Conservation (phyloP, 2,888 invertebrate genomes). For the Euclidia mi region DNA sequence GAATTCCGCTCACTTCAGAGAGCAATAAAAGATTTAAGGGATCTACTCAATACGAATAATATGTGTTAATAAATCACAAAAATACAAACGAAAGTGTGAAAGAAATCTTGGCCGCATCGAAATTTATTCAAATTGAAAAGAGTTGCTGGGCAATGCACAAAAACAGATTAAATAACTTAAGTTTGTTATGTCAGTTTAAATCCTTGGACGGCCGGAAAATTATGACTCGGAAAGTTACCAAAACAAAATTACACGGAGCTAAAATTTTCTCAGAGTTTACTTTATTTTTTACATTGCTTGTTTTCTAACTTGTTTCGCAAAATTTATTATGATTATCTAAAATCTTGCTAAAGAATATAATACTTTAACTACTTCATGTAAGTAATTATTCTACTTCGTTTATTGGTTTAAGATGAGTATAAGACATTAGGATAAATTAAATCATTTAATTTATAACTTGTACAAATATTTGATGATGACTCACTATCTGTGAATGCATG, state of each 20-base stretch:
- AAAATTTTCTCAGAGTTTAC: slow-evolving; percentile 64
- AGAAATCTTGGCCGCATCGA: not conserved
- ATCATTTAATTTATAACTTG: no score
- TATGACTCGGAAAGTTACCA: slow-evolving; percentile 63
- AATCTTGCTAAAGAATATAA: slow-evolving; percentile 34
- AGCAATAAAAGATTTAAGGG: not conserved
- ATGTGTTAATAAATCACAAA: no score
- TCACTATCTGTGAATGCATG: no score
- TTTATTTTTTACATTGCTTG: slow-evolving; percentile 63
- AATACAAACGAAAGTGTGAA: no score
- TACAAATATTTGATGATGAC: no score
- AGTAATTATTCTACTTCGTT: not conserved
- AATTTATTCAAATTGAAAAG: slow-evolving; percentile 18
- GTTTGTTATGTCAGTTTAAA: slow-evolving; percentile 35
- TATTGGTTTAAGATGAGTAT: no score
- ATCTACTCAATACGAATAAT: no score
- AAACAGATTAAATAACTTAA: slow-evolving; percentile 36
- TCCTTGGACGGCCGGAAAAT: slow-evolving; percentile 43
- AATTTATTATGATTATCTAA: slow-evolving; percentile 50
- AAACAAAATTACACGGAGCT: slow-evolving; percentile 66
- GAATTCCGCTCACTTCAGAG: not conserved
- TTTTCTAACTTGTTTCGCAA: slow-evolving; percentile 62
- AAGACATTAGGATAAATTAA: no score
- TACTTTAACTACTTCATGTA: slow-evolving; percentile 1
- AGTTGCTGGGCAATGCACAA: slow-evolving; percentile 24